Evolutionary conservation across 2,113 vertebrate genomes (phyloP).

Genomic region (Callipepla squamata): DNA sequence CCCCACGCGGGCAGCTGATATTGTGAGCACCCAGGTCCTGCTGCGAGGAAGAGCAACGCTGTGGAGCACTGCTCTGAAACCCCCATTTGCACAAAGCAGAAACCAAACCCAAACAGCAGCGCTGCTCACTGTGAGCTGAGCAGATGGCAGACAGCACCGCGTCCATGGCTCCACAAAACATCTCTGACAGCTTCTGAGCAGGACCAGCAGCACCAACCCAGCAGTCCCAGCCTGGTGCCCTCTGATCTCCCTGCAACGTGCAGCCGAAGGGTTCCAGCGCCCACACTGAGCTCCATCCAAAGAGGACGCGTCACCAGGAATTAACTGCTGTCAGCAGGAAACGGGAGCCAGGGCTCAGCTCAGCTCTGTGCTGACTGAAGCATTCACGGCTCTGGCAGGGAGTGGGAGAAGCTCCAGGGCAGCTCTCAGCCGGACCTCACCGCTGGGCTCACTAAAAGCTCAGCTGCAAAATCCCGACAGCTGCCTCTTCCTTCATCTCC

Average conservation of each 20-base stretch:
- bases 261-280: neutral
- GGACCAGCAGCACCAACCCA: neutral
- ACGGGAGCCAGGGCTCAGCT: neutral
- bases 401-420: neutral
- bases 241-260: neutral
- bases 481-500: neutral
- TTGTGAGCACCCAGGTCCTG: too few relatives aligned
- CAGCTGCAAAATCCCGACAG: neutral
- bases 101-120: neutral
- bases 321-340: neutral
- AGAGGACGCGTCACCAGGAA: neutral
- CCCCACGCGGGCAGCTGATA: rapidly evolving
- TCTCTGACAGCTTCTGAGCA: neutral
- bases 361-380: neutral
- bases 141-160: neutral
- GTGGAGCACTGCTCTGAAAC: neutral
- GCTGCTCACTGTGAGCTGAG: neutral
- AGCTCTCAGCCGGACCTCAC: neutral
- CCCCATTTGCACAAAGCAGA: neutral
- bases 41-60: too few relatives aligned
- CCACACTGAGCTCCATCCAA: neutral
- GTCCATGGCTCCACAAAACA: neutral
- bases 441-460: too few relatives aligned
- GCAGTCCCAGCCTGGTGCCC: rapidly evolving
- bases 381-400: neutral